phyloP scores from a whole-genome alignment of 92 coral and sea anemone genomes.

The Blastomussa wellsi region DNA sequence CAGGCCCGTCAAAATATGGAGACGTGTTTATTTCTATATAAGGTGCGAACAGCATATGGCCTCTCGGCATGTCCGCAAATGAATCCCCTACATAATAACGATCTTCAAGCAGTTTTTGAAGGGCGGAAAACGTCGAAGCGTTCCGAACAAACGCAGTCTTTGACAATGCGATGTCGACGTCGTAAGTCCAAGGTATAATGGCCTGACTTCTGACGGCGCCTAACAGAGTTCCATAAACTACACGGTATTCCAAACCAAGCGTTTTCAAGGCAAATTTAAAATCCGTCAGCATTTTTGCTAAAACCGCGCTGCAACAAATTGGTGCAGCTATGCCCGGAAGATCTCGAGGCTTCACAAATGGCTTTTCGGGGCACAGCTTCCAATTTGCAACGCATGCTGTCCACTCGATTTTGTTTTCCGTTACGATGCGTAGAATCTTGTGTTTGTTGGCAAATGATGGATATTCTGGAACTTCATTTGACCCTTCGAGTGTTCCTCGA shows the following conservation, averaged over 20 bases:
- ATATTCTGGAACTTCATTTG: constrained; percentile 62
- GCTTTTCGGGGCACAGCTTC: constrained; percentile 61
- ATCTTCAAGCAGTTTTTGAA: constrained; percentile 39
- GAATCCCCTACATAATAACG: constrained; percentile 46
- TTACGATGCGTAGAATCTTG: constrained; percentile 64
- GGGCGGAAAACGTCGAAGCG: constrained; percentile 6
- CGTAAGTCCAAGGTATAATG: constrained; percentile 76
- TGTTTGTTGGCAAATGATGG: constrained; percentile 57
- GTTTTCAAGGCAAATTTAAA: constrained; percentile 41
- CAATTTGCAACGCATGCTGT: constrained; percentile 73
- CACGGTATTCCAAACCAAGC: constrained; percentile 48
- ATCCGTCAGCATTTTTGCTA: constrained; percentile 61
- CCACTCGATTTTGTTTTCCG: constrained; percentile 74
- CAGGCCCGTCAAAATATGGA: constrained; percentile 53
- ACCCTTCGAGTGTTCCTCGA: constrained; percentile 46
- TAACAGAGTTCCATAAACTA: constrained; percentile 69
- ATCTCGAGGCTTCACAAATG: constrained; percentile 44
- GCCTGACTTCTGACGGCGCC: constrained; percentile 68
- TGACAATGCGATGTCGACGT: constrained; percentile 57
- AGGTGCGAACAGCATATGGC: constrained; percentile 38
- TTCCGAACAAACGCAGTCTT: neutral
- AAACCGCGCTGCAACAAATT: constrained; percentile 62
- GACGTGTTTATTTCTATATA: constrained; percentile 45
- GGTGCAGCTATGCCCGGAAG: constrained; percentile 62
- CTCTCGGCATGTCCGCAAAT: constrained; percentile 16